These are phyloP conservation scores for Rafetus swinhoei DNA, from an alignment of 2,113 vertebrate genomes.

Conservation along the genomic window DNA sequence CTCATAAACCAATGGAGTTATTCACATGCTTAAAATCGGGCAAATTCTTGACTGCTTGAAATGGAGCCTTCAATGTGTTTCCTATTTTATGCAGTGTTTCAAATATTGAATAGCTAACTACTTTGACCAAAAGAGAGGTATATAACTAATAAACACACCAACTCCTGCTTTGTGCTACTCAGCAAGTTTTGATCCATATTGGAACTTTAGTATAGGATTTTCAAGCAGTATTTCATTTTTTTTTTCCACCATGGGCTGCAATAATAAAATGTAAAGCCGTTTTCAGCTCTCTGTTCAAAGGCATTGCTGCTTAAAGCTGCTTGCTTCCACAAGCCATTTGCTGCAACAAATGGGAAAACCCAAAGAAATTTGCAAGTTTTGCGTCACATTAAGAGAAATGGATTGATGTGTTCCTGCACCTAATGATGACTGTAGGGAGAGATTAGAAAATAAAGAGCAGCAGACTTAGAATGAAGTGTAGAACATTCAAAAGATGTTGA, in stretches of 20 bases:
- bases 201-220: not conserved
- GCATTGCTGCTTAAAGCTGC: not conserved
- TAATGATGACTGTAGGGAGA: not conserved
- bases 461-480: not conserved
- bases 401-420: not conserved
- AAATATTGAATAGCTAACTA: not conserved
- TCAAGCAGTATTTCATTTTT: not conserved
- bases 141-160: not conserved
- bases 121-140: not conserved
- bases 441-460: not conserved
- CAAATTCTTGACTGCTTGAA: not conserved
- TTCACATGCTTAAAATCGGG: not conserved
- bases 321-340: not conserved
- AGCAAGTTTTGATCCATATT: not conserved
- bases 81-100: not conserved
- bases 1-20: not conserved
- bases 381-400: not conserved
- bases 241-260: not conserved
- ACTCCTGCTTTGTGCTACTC: not conserved
- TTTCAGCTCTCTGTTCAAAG: conserved; percentile 26
- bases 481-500: not conserved
- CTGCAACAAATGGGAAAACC: not conserved
- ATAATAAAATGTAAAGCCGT: not conserved
- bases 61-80: not conserved
- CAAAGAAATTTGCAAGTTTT: not conserved